phyloP scores from a whole-genome alignment of 1,140 invertebrate genomes.

The Anagrus nilaparvatae region DNA sequence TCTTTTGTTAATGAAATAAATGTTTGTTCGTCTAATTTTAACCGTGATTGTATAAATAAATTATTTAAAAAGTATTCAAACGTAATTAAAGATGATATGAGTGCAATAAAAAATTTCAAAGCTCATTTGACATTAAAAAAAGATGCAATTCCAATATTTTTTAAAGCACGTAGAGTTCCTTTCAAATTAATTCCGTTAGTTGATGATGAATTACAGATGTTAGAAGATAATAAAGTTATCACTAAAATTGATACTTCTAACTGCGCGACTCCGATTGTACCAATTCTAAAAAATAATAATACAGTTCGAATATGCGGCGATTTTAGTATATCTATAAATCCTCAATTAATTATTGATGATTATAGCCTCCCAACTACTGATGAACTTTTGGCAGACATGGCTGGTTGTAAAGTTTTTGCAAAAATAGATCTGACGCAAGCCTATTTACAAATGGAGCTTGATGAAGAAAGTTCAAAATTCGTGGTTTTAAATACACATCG shows the following conservation, averaged over 20 bases:
- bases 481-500: slow-evolving; percentile 18
- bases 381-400: background rate
- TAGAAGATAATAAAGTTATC: slow-evolving; percentile 25
- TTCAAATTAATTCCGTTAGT: slow-evolving; percentile 22
- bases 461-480: slow-evolving; percentile 1
- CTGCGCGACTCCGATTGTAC: slow-evolving; percentile 37
- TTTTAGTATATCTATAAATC: slow-evolving; percentile 12
- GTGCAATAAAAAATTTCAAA: too few species aligned
- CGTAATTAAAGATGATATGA: too few species aligned
- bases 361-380: slow-evolving; percentile 12
- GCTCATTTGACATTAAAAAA: too few species aligned
- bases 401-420: background rate
- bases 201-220: slow-evolving; percentile 22
- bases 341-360: background rate
- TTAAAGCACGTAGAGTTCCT: slow-evolving; percentile 23
- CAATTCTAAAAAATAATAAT: slow-evolving; percentile 29
- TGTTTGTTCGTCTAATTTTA: too few species aligned
- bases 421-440: slow-evolving; percentile 11
- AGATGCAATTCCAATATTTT: slow-evolving; percentile 22
- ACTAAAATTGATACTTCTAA: slow-evolving; percentile 26
- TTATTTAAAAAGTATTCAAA: too few species aligned
- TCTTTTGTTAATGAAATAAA: too few species aligned
- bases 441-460: slow-evolving; percentile 13
- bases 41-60: too few species aligned
- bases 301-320: background rate